A percentile compares a stretch with the other conserved stretches of the same genome.
Evolutionary conservation across 2,888 invertebrate genomes (phyloP).

Genomic region (Hypomecis punctinalis): DNA sequence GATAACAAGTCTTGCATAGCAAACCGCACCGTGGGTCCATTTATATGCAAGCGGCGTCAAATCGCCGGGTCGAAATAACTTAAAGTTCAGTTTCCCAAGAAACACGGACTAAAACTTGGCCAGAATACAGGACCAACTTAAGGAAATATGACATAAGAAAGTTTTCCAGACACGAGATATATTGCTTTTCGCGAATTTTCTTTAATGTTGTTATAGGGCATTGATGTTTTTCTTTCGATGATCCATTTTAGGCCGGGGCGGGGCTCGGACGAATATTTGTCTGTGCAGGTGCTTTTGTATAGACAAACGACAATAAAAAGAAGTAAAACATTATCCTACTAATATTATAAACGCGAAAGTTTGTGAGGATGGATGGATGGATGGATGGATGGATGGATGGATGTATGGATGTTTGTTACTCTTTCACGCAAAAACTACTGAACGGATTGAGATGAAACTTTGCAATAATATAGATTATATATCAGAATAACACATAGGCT

Average conservation of each 20-base stretch:
- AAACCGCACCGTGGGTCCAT: slow-evolving; percentile 54
- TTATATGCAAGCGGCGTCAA: slow-evolving; percentile 61
- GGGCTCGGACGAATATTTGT: neutral
- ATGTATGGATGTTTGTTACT: too few species aligned
- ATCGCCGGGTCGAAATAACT: slow-evolving; percentile 52
- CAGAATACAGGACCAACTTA: slow-evolving; percentile 30
- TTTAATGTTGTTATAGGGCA: slow-evolving; percentile 6
- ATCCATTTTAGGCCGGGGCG: neutral
- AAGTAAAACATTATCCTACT: too few species aligned
- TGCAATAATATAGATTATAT: too few species aligned
- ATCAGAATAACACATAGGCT: too few species aligned
- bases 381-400: too few species aligned
- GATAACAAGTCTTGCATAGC: slow-evolving; percentile 60
- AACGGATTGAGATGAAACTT: too few species aligned
- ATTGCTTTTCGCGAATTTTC: slow-evolving; percentile 15
- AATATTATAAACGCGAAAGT: too few species aligned
- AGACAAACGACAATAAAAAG: too few species aligned
- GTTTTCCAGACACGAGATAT: slow-evolving; percentile 20
- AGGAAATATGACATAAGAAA: slow-evolving; percentile 29
- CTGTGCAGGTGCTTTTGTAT: neutral
- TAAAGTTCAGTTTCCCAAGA: slow-evolving; percentile 51
- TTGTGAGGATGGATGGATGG: too few species aligned
- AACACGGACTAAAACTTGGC: slow-evolving; percentile 38
- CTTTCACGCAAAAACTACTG: too few species aligned
- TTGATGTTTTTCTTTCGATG: neutral